Conservation (phyloP, 2,797 vertebrate genomes). For the Enteromius argenteus region DNA sequence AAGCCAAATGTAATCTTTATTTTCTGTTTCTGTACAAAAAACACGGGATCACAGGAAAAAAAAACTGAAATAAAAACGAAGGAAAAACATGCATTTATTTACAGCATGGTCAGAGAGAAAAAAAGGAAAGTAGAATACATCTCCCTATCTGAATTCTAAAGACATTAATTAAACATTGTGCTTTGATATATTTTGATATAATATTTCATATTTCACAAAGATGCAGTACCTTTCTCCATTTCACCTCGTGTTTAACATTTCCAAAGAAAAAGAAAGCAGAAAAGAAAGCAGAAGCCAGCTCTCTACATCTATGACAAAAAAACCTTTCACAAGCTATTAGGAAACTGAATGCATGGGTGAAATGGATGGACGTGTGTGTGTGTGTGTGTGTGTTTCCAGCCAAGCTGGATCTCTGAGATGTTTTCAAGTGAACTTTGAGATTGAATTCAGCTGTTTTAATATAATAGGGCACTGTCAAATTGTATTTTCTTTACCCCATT, state of each 20-base stretch:
- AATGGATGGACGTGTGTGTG: conserved; percentile 37
- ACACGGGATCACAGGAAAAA: conserved; percentile 79
- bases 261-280: conserved; percentile 53
- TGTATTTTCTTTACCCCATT: conserved; percentile 41
- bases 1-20: conserved; percentile 87
- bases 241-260: conserved; percentile 76
- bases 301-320: conserved; percentile 66
- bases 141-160: conserved; percentile 69
- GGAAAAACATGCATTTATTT: conserved; percentile 82
- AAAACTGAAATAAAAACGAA: conserved; percentile 62
- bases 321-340: conserved; percentile 62
- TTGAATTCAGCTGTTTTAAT: conserved; percentile 63
- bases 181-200: conserved; percentile 86
- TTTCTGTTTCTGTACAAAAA: conserved; percentile 87
- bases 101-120: conserved; percentile 79
- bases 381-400: conserved; percentile 49
- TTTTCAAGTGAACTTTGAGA: conserved; percentile 60
- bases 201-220: conserved; percentile 85
- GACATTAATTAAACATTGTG: conserved; percentile 85
- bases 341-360: conserved; percentile 56
- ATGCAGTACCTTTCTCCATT: conserved; percentile 75
- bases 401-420: conserved; percentile 60
- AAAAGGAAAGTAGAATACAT: conserved; percentile 56
- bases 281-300: conserved; percentile 64
- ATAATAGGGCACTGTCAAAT: conserved; percentile 45